These are phyloP conservation scores for Agrilus mali DNA, from an alignment of 2,888 invertebrate species.

Conservation along the genomic window DNA sequence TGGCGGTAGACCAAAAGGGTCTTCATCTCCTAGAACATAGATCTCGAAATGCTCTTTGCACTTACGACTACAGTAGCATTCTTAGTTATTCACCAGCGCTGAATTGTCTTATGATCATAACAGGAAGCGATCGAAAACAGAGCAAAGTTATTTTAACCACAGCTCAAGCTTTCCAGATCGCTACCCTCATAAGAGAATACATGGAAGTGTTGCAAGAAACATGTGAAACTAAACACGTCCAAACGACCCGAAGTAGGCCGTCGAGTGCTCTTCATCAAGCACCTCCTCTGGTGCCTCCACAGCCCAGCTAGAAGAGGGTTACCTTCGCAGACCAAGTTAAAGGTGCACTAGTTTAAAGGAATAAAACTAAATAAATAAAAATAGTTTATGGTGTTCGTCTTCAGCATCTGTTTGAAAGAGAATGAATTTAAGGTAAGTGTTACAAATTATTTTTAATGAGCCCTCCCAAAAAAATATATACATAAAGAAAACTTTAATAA, in stretches of 20 bases:
- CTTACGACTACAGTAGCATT: conserved; percentile 82
- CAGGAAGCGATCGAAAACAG: conserved; percentile 80
- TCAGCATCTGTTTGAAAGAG: too few relatives aligned
- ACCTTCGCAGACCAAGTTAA: conserved; percentile 35
- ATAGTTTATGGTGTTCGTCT: too few relatives aligned
- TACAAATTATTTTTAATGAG: too few relatives aligned
- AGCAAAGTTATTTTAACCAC: conserved; percentile 85
- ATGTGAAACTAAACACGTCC: conserved; percentile 24
- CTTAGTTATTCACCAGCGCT: conserved; percentile 85
- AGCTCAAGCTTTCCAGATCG: conserved; percentile 86
- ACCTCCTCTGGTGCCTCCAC: conserved; percentile 44
- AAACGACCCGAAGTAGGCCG: conserved; percentile 33
- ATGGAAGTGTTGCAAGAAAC: conserved; percentile 43
- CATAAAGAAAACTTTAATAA: too few relatives aligned
- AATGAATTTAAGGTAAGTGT: too few relatives aligned
- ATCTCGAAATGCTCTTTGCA: conserved; percentile 77
- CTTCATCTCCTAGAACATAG: conserved; percentile 81
- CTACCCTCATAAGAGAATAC: conserved; percentile 83
- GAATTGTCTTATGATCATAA: conserved; percentile 87
- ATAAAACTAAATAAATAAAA: too few relatives aligned
- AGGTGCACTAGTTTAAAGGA: conserved; percentile 14
- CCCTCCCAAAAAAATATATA: too few relatives aligned
- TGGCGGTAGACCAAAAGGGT: conserved; percentile 86
- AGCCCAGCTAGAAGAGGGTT: conserved; percentile 43
- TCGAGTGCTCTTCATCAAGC: conserved; percentile 34